phyloP scores from a whole-genome alignment of 2,113 vertebrate genomes.

The Cyphomyrus plagiostoma region DNA sequence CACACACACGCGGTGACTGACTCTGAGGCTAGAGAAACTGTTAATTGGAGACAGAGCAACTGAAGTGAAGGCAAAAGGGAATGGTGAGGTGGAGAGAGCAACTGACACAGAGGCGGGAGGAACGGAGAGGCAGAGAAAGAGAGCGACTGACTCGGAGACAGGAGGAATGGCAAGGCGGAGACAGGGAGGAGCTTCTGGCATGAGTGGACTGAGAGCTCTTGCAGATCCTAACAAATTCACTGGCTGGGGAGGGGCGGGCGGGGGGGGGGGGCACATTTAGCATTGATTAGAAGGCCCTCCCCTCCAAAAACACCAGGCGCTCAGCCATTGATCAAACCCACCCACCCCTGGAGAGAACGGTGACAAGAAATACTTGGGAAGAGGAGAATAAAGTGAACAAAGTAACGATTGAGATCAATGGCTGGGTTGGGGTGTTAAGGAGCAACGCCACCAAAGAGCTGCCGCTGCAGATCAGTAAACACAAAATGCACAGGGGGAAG shows the following conservation, averaged over 20 bases:
- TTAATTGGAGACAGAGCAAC: neutral
- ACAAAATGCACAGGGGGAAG: neutral
- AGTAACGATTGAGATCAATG: neutral
- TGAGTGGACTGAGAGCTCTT: neutral
- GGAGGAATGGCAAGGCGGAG: neutral
- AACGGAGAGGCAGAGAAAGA: neutral
- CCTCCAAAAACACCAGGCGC: neutral
- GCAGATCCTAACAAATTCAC: neutral
- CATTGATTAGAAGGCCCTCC: neutral
- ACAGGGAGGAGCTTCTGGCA: neutral
- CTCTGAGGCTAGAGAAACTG: neutral
- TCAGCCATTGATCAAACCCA: neutral
- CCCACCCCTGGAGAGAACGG: neutral
- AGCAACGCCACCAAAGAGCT: neutral
- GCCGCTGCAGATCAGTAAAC: neutral
- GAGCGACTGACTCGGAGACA: neutral
- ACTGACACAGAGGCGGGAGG: neutral
- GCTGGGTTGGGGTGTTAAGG: neutral
- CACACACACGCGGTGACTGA: neutral
- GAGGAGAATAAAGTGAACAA: neutral
- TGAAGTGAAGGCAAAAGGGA: neutral
- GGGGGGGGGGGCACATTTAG: neutral
- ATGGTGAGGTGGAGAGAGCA: neutral
- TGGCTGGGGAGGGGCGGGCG: too few relatives aligned
- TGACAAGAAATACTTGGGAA: neutral